Percentiles rank a stretch among this genome's conserved stretches.
phyloP scores from a whole-genome alignment of 2,113 vertebrate genomes.

The Pelecanoides urinatrix region DNA sequence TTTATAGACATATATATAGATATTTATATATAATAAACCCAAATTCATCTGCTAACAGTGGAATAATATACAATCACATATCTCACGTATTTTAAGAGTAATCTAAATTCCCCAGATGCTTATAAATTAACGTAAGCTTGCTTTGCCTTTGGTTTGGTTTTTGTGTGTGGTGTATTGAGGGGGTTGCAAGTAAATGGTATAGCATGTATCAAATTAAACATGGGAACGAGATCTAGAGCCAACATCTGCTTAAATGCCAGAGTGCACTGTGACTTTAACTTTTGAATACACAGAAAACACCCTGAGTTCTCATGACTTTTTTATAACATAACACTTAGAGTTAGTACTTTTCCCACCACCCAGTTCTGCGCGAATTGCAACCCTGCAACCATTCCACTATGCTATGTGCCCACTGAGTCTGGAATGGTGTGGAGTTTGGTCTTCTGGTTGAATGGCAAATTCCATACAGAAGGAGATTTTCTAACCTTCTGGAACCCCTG shows the following conservation, averaged over 20 bases:
- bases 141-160: not conserved
- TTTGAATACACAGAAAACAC: not conserved
- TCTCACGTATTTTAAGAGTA: slow-evolving; percentile 37
- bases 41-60: not conserved
- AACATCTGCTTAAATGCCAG: not conserved
- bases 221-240: not conserved
- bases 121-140: not conserved
- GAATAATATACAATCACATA: slow-evolving; percentile 21
- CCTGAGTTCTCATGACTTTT: not conserved
- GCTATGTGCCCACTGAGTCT: rapidly evolving
- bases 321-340: not conserved
- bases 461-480: not conserved
- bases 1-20: not conserved
- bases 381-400: not conserved
- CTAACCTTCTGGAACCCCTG: not conserved
- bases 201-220: not conserved
- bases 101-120: slow-evolving; percentile 4
- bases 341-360: not conserved
- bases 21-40: not conserved
- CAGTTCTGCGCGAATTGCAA: not conserved
- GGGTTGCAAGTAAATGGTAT: not conserved
- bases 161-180: not conserved
- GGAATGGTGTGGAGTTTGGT: not conserved
- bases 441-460: not conserved
- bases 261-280: not conserved